Evolutionary conservation across 2,113 vertebrate genomes (phyloP).

Genomic region (Platichthys stellatus): DNA sequence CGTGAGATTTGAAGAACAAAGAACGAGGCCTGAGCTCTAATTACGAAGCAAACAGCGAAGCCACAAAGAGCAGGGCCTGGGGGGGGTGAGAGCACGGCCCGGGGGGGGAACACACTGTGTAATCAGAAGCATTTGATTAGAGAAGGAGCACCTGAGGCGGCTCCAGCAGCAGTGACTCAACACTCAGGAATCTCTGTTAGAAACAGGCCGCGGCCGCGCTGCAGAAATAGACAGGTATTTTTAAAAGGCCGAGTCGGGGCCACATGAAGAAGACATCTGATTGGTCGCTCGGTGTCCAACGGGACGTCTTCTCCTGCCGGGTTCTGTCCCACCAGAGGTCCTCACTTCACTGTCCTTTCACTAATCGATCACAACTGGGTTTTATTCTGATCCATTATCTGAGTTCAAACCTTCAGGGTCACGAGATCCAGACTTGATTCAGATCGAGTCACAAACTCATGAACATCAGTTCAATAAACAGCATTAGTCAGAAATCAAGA

Average conservation of each 20-base stretch:
- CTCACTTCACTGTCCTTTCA: not conserved
- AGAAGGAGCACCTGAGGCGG: not conserved
- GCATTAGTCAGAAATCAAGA: no score
- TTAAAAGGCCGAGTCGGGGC: not conserved
- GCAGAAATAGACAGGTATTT: constrained; percentile 1
- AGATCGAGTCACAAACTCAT: no score
- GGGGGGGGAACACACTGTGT: no score
- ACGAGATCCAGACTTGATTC: no score
- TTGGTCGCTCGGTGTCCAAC: not conserved
- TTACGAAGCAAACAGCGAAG: no score
- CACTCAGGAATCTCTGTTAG: not conserved
- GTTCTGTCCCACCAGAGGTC: not conserved
- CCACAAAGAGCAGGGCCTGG: no score
- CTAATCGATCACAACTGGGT: not conserved
- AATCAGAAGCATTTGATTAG: not conserved
- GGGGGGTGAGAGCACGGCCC: not conserved
- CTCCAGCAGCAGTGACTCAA: not conserved
- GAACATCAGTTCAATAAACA: no score
- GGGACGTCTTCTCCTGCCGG: no score
- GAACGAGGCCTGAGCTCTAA: no score
- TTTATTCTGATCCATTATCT: not conserved
- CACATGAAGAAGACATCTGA: not conserved
- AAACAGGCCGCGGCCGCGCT: not conserved
- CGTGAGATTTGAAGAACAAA: no score
- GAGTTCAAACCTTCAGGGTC: not conserved